Evolutionary conservation across 2,888 invertebrate species (phyloP), one percentile per base, ranked within the genome.

Genomic region (Pachliopta kotzebuea): DNA sequence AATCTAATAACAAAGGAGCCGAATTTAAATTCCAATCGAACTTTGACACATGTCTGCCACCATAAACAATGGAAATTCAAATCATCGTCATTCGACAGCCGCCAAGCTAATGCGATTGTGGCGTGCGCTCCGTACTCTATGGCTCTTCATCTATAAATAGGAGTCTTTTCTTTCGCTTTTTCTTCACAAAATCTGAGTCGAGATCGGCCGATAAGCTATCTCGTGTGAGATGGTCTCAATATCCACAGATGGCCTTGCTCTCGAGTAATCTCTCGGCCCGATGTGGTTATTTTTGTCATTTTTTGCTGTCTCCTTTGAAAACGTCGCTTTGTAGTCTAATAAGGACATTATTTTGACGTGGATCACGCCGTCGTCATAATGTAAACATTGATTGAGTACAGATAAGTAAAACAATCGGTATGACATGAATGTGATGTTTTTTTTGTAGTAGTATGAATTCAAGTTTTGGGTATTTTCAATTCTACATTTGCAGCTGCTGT

Each of bases 1-100:
- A 79, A 80, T 77, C 78, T 73, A 81, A 85, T 85, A 88, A 90
- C 91, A 91, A 91, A 90, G 88, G 80, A 86, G 89, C 91, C 91
- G 91, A 91, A 90, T 90, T 89, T 86, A 86, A 90, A 90, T 91
- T 90, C 91, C 88, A 86, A 88, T 90, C 90, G 91, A 91, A 90
- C 90, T 90, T 90, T 90, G 91, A 91, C 91, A 90, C 90, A 91
- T 90, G 91, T 90, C 91, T 91, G 91, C 91, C 91, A 90, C 91
- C 90, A 91, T 89, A 91, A 90, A 91, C 91, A 91, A 91, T 90
- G 85, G 86, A 88, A 89, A 90, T 87, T 88, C 91, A 87, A 91
- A 91, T 91, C 91, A 90, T 91, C 86, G 83, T 87, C 76, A 81
- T 85, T 84, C 81, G 85, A 83, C 85, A 81, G 84, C 79, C 77